A percentile compares a stretch with the other conserved stretches of the same genome.
Conservation (phyloP, 2,797 vertebrate species). For the Luscinia megarhynchos region DNA sequence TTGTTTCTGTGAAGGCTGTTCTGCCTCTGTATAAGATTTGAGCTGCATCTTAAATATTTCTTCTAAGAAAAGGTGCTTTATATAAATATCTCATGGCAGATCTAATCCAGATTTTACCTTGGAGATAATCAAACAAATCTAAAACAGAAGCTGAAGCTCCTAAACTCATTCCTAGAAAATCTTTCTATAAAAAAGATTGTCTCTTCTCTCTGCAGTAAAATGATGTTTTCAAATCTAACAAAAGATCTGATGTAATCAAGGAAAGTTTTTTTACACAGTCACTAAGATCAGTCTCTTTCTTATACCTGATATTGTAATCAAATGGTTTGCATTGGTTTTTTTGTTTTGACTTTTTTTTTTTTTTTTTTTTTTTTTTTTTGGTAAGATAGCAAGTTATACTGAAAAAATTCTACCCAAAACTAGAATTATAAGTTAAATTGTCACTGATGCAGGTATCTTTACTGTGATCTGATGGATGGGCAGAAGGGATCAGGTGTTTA, state of each 20-base stretch:
- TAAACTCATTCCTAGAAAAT: not conserved
- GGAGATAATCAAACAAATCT: not conserved
- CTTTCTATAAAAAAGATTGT: slow-evolving; percentile 8
- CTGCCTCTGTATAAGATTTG: not conserved
- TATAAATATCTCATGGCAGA: not conserved
- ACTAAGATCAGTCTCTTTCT: slow-evolving; percentile 61
- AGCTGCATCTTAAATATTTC: not conserved
- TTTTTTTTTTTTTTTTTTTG: not conserved
- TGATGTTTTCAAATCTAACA: slow-evolving; percentile 63
- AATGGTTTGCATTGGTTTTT: slow-evolving; percentile 15
- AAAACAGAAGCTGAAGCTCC: not conserved
- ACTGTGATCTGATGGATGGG: slow-evolving; percentile 29
- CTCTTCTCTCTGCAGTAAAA: slow-evolving; percentile 50
- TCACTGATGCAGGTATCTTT: slow-evolving; percentile 6
- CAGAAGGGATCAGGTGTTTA: slow-evolving; percentile 19
- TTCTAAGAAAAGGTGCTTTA: not conserved
- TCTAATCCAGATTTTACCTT: not conserved
- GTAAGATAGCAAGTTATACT: slow-evolving; percentile 22
- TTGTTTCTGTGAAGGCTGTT: not conserved
- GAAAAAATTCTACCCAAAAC: slow-evolving; percentile 41
- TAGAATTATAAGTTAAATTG: slow-evolving; percentile 17
- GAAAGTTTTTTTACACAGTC: slow-evolving; percentile 32
- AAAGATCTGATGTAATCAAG: slow-evolving; percentile 46
- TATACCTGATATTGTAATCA: slow-evolving; percentile 29
- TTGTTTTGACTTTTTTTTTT: not conserved